phyloP scores from a whole-genome alignment of 2,797 vertebrate species.

The Chromobotia macracanthus region DNA sequence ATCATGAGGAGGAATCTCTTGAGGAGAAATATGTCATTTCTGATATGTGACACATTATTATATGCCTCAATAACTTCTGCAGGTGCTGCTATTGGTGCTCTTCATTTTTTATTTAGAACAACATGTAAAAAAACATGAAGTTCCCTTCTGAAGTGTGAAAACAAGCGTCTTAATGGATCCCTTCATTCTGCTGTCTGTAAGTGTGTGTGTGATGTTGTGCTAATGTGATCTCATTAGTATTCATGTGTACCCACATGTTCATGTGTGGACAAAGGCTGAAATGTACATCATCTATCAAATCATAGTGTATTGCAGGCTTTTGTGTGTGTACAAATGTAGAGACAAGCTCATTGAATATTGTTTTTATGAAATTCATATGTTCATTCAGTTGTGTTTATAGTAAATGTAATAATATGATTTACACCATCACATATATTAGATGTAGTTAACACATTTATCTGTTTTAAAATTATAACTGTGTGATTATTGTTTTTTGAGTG shows the following conservation, averaged over 20 bases:
- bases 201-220: neutral
- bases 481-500: no score
- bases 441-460: neutral
- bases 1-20: no score
- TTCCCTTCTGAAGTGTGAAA: neutral
- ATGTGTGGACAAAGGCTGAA: neutral
- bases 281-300: neutral
- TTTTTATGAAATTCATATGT: neutral
- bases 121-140: constrained; percentile 24
- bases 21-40: neutral
- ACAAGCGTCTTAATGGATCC: neutral
- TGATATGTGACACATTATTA: neutral
- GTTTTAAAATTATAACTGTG: no score
- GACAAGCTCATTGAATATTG: no score
- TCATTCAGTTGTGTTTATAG: neutral
- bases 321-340: neutral
- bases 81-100: no score
- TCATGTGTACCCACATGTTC: neutral
- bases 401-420: neutral
- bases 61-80: constrained; percentile 16
- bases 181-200: neutral
- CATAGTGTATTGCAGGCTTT: neutral
- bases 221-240: neutral
- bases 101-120: constrained; percentile 16
- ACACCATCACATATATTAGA: neutral